Evolutionary conservation across 1,140 invertebrate species (phyloP), one percentile per base, ranked within the genome.

Genomic region (Colletes gigas): DNA sequence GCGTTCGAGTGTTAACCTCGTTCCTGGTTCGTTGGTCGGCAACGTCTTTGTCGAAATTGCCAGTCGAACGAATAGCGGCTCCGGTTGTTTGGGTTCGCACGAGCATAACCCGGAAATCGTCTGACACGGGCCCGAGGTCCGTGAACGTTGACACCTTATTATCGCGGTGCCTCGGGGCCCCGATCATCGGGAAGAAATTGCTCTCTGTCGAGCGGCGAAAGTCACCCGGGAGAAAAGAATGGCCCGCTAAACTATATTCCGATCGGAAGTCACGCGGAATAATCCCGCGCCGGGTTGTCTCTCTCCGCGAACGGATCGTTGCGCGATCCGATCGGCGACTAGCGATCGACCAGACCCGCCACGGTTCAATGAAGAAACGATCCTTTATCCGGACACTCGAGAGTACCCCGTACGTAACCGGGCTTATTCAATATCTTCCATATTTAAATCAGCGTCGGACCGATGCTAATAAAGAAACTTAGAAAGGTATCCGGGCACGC

Each of bases 141-240:
- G 78, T 79, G 73, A 75, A 78, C 81, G 82, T 89, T 89, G 88
- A 89, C 88, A 89, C 87, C 87, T 89, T 89, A 88, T 89, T 89
- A 89, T 86, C 87, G 75, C 4, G 65, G 54, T 30, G 84, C 83
- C 85, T 69, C 74, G 65, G 47, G 78, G 55, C 57, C 71, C 66
- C 59, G 86, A 86, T 86, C 84, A 65, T 77, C 70, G 57, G 60
- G 50, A 83, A 83, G 83, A 78, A 87, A 84, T 78, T 54, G 55
- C 63, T 76, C 60, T 68, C 17, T 14, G 54, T 63, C 12, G 47
- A 19, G 21, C 10, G 75, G 81, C 73, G 77, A 87, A 88, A 87
- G 83, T 88, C 82, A 57, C 44, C 73, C 4, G 10, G 39, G 30
- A 6, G 72, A 81, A 78, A 86, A 86, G 74, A 76, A 87, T 79